Evolutionary conservation across 1,140 invertebrate genomes (phyloP).

Genomic region (Rhyzopertha dominica): DNA sequence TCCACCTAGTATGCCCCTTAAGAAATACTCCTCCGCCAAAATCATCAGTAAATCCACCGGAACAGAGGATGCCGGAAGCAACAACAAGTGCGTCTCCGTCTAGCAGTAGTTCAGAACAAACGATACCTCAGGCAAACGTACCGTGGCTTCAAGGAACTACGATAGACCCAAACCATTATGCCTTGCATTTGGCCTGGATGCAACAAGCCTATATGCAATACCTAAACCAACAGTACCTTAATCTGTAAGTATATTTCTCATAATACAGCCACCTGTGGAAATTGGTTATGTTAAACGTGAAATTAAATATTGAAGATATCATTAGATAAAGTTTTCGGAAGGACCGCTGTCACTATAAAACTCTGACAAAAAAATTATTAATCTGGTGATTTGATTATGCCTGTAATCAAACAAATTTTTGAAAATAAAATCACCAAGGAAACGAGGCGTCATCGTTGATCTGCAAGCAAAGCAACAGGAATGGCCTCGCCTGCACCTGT

Average conservation of each 20-base stretch:
- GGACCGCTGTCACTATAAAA: no score
- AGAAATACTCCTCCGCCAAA: slow-evolving; percentile 22
- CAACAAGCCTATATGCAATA: slow-evolving; percentile 83
- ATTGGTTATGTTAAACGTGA: no score
- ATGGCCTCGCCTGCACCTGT: no score
- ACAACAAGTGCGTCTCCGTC: slow-evolving; percentile 9
- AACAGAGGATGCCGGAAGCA: slow-evolving; percentile 9
- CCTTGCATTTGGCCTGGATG: slow-evolving; percentile 66
- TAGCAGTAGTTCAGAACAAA: slow-evolving; percentile 14
- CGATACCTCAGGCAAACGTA: slow-evolving; percentile 31
- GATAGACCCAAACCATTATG: slow-evolving; percentile 36
- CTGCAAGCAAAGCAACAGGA: no score
- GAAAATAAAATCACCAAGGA: no score
- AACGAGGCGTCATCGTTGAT: no score
- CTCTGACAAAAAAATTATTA: no score
- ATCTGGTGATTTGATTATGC: no score
- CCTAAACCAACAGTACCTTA: slow-evolving; percentile 78
- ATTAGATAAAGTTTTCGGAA: no score
- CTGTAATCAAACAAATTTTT: no score
- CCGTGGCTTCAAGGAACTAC: slow-evolving; percentile 20
- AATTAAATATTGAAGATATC: no score
- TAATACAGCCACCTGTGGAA: no score
- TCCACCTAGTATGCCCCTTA: slow-evolving; percentile 75
- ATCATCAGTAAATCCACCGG: background rate
- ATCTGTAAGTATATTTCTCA: slow-evolving; percentile 53